These are phyloP conservation scores for Nudaria mundana DNA, from an alignment of 2,888 invertebrate species.

Conservation along the genomic window DNA sequence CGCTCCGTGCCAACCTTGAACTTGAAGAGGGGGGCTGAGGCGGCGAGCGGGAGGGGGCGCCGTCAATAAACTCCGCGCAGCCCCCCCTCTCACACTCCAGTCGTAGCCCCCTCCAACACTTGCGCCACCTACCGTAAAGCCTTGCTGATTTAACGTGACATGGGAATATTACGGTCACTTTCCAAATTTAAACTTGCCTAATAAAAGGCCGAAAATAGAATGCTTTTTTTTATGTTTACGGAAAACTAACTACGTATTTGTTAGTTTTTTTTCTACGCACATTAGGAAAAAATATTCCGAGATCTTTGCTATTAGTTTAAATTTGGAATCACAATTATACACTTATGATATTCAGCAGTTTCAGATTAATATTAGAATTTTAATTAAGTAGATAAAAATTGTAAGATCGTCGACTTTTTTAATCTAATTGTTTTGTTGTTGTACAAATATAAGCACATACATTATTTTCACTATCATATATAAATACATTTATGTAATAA, in stretches of 20 bases:
- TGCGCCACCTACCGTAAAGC: conserved; percentile 42
- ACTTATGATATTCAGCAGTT: too few relatives aligned
- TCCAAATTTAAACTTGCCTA: conserved; percentile 28
- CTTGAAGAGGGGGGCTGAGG: conserved; percentile 73
- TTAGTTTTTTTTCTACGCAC: too few relatives aligned
- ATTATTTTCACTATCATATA: too few relatives aligned
- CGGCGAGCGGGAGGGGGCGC: conserved; percentile 65
- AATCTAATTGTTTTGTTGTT: too few relatives aligned
- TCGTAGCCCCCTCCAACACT: conserved; percentile 24
- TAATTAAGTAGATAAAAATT: too few relatives aligned
- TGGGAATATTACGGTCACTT: conserved; percentile 41
- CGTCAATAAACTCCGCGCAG: conserved; percentile 79
- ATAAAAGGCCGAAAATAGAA: conserved; percentile 8
- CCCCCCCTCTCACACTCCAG: conserved; percentile 46
- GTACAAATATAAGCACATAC: too few relatives aligned
- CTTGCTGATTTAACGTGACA: conserved; percentile 48
- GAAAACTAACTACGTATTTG: not conserved
- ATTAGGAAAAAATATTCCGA: too few relatives aligned
- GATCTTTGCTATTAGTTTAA: too few relatives aligned
- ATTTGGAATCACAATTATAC: too few relatives aligned
- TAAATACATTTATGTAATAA: too few relatives aligned
- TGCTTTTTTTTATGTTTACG: not conserved
- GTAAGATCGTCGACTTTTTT: too few relatives aligned
- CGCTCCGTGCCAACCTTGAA: conserved; percentile 83
- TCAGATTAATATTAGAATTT: too few relatives aligned